These are phyloP conservation scores for Oscheius sp. DNA, from an alignment of 2,888 invertebrate species.

Conservation along the genomic window DNA sequence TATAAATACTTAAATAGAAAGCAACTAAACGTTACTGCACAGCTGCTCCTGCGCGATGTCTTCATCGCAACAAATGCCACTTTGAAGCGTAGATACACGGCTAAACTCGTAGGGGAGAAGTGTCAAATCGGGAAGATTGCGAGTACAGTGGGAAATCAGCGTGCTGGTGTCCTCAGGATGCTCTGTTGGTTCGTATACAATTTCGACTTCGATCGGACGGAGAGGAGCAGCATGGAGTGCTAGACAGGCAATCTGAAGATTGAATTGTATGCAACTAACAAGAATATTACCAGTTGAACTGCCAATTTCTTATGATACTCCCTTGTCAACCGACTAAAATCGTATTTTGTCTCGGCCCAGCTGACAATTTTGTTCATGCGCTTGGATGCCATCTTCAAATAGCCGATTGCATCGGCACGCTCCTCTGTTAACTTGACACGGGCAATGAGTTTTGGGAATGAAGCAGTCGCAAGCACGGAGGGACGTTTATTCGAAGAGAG, in stretches of 20 bases:
- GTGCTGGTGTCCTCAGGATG: neutral
- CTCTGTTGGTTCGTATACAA: conserved; percentile 11
- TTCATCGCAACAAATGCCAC: neutral
- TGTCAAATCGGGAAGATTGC: conserved; percentile 30
- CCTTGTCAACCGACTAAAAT: conserved; percentile 6
- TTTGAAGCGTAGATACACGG: conserved; percentile 21
- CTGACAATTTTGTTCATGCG: conserved; percentile 20
- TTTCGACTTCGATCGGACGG: conserved; percentile 27
- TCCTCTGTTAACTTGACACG: conserved; percentile 29
- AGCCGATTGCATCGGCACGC: conserved; percentile 15
- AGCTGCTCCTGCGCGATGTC: neutral
- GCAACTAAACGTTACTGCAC: conserved; percentile 4
- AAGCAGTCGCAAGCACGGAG: neutral
- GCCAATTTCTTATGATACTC: conserved; percentile 32
- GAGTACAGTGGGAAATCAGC: conserved; percentile 18
- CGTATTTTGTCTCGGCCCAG: conserved; percentile 28
- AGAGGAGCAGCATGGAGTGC: conserved; percentile 27
- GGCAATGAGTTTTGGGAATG: conserved; percentile 8
- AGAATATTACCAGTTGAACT: conserved; percentile 17
- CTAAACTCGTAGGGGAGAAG: conserved; percentile 25
- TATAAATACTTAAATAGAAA: neutral
- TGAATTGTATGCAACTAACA: neutral
- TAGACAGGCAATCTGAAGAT: conserved; percentile 17
- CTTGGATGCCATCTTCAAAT: conserved; percentile 15
- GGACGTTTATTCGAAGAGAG: neutral